Conservation (phyloP, 2,888 invertebrate genomes). For the Erynnis tages region DNA sequence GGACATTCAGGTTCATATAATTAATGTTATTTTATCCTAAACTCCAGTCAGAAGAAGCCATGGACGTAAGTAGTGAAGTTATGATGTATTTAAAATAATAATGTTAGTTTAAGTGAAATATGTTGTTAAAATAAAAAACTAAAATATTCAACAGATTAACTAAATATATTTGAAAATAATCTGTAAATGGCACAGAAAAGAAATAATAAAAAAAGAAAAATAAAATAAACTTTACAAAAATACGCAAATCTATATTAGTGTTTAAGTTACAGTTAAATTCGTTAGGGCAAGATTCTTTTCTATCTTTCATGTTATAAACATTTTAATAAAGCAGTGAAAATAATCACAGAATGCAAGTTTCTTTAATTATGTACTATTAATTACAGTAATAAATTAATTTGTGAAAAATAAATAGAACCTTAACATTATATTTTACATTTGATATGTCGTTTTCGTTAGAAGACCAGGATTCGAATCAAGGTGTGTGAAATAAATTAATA, state of each 20-base stretch:
- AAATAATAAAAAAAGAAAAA: constrained; percentile 36
- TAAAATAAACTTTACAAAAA: constrained; percentile 32
- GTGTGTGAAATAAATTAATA: neutral
- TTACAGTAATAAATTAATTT: constrained; percentile 50
- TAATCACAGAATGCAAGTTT: constrained; percentile 49
- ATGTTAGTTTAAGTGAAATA: neutral
- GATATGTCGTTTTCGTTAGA: constrained; percentile 52
- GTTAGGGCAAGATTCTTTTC: constrained; percentile 67
- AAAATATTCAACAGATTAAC: constrained; percentile 19
- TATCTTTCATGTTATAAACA: constrained; percentile 37
- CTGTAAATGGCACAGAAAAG: constrained; percentile 50
- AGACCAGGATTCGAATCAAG: constrained; percentile 40
- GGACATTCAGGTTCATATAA: no score
- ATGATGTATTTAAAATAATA: no score
- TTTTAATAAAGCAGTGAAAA: constrained; percentile 41
- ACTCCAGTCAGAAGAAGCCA: no score
- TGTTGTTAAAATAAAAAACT: neutral
- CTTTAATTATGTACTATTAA: constrained; percentile 30
- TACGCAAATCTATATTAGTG: constrained; percentile 27
- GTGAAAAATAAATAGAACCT: constrained; percentile 40
- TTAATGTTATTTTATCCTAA: no score
- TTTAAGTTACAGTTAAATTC: constrained; percentile 54
- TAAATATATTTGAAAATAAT: constrained; percentile 25
- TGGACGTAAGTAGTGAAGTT: no score
- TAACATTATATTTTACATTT: constrained; percentile 41